phyloP scores from a whole-genome alignment of 2,113 vertebrate species.

The western clawed frog (Xenopus tropicalis) region DNA sequence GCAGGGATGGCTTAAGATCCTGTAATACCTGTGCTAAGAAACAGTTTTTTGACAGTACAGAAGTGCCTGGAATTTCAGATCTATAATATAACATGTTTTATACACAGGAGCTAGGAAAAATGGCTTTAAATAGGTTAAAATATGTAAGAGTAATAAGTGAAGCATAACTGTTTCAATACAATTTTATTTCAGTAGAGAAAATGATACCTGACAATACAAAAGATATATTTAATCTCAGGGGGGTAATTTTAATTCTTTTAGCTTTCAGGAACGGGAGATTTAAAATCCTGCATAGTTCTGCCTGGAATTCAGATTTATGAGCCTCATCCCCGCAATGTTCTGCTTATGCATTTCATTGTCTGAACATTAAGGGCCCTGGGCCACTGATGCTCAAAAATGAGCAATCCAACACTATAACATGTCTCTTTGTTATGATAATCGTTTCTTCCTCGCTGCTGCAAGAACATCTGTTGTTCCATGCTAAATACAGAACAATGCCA shows the following conservation, averaged over 20 bases:
- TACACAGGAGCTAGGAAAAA: too few relatives aligned
- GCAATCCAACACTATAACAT: constrained; percentile 33
- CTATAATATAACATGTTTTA: too few relatives aligned
- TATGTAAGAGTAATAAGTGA: too few relatives aligned
- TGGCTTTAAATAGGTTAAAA: too few relatives aligned
- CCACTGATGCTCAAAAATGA: constrained; percentile 42
- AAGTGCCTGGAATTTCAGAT: too few relatives aligned
- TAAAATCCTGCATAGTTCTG: neutral
- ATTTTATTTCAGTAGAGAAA: neutral
- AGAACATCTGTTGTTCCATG: constrained; percentile 41
- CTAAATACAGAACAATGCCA: constrained; percentile 37
- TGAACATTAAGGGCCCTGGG: constrained; percentile 35
- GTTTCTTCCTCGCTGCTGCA: constrained; percentile 50
- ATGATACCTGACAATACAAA: constrained; percentile 21
- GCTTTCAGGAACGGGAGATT: constrained; percentile 17
- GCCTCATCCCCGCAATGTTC: constrained; percentile 12
- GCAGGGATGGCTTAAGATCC: too few relatives aligned
- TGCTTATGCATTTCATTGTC: constrained; percentile 33
- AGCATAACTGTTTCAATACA: too few relatives aligned
- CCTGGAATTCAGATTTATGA: constrained; percentile 21
- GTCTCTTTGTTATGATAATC: constrained; percentile 45
- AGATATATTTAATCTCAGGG: constrained; percentile 28
- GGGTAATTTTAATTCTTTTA: constrained; percentile 34
- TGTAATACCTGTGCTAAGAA: too few relatives aligned
- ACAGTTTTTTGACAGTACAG: too few relatives aligned